These are phyloP conservation scores for Polietes domitor DNA, from an alignment of 2,888 invertebrate species.

Conservation along the genomic window DNA sequence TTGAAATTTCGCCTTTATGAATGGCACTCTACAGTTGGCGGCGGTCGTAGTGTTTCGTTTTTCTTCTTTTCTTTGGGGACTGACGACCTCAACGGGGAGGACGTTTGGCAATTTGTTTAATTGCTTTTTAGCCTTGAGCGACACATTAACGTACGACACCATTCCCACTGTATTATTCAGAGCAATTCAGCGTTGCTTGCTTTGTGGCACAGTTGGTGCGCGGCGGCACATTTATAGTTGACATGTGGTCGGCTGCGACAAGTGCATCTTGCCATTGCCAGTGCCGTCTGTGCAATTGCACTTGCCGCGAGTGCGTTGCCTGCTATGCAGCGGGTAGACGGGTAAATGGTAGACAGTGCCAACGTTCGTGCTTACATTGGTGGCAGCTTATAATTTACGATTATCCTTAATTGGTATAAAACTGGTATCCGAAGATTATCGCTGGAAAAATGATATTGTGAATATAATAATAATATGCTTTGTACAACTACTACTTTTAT, in stretches of 20 bases:
- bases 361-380: conserved; percentile 31
- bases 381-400: conserved; percentile 64
- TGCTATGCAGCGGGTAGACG: neutral
- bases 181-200: neutral
- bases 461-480: conserved; percentile 9
- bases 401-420: conserved; percentile 62
- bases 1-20: neutral
- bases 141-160: conserved; percentile 79
- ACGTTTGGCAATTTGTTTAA: conserved; percentile 80
- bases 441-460: conserved; percentile 19
- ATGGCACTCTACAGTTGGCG: neutral
- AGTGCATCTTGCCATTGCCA: conserved; percentile 39
- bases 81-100: conserved; percentile 69
- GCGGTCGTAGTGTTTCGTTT: too few species aligned
- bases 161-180: conserved; percentile 62
- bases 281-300: neutral
- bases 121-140: conserved; percentile 79
- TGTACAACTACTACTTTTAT: neutral
- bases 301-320: neutral
- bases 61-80: conserved; percentile 1
- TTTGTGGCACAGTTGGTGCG: neutral
- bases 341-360: neutral
- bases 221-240: neutral
- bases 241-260: conserved; percentile 46
- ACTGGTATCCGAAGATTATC: conserved; percentile 34